Percentiles rank a stretch among this genome's conserved stretches.
Evolutionary conservation across 2,888 invertebrate genomes (phyloP).

Genomic region (Phragmatobia fuliginosa): DNA sequence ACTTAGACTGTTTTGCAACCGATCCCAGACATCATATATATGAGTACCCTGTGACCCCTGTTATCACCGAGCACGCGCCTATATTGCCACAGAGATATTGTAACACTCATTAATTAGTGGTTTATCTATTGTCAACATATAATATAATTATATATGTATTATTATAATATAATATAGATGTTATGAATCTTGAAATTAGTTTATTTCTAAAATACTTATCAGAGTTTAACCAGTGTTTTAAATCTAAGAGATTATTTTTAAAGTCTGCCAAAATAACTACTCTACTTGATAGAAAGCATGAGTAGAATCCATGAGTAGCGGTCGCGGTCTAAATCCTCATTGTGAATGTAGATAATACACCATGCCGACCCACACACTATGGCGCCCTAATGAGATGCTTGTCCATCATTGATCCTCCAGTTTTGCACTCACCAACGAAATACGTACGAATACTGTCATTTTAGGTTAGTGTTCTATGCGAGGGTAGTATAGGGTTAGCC

Average conservation of each 20-base stretch:
- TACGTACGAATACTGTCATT: no score
- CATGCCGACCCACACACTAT: no score
- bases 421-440: no score
- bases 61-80: slow-evolving; percentile 82
- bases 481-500: no score
- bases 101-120: slow-evolving; percentile 46
- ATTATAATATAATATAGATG: not conserved
- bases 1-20: slow-evolving; percentile 63
- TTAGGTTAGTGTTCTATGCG: no score
- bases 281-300: no score
- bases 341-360: no score
- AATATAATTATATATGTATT: not conserved
- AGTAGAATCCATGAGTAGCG: no score
- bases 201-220: not conserved
- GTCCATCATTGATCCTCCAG: no score
- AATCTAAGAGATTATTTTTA: not conserved
- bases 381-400: no score
- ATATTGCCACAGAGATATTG: slow-evolving; percentile 51
- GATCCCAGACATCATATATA: slow-evolving; percentile 68
- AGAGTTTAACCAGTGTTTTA: not conserved
- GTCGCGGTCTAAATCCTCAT: no score
- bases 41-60: slow-evolving; percentile 75
- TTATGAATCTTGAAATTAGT: not conserved
- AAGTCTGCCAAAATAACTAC: no score
- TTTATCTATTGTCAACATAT: slow-evolving; percentile 9